Percentiles rank a stretch among this genome's conserved stretches.
Conservation (phyloP, 2,797 vertebrate species). For the Megaceryle alcyon region DNA sequence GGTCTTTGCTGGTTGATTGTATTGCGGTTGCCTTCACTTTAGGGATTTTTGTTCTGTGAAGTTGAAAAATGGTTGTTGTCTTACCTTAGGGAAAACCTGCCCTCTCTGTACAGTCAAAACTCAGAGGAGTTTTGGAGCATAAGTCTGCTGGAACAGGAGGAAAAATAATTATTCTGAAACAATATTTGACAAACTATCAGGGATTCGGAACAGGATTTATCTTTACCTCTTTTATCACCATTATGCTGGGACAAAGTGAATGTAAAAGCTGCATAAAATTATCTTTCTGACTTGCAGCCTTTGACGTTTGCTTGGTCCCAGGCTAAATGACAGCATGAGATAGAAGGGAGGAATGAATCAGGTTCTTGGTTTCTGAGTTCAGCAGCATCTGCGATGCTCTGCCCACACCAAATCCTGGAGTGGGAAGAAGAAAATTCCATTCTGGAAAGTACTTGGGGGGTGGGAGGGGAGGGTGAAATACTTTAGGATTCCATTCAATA, state of each 20-base stretch:
- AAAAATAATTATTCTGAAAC: background rate
- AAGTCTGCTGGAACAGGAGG: background rate
- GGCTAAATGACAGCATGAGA: constrained; percentile 1
- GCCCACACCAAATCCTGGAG: constrained; percentile 47
- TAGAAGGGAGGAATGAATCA: constrained; percentile 59
- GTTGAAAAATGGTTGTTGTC: background rate
- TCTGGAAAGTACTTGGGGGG: constrained; percentile 36
- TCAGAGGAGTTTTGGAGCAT: background rate
- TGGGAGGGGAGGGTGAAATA: constrained; percentile 4
- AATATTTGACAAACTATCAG: background rate
- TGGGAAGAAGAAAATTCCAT: constrained; percentile 65
- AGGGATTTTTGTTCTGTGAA: background rate
- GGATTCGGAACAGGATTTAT: background rate
- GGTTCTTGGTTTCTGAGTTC: constrained; percentile 41
- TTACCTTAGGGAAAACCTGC: background rate
- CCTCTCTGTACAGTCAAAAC: background rate
- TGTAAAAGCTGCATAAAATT: background rate
- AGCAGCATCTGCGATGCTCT: constrained; percentile 54
- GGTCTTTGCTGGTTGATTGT: background rate
- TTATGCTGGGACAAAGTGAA: background rate
- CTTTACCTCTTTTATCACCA: background rate
- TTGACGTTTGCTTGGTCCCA: background rate
- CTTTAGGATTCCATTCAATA: no score
- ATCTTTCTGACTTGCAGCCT: background rate
- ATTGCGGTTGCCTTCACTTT: background rate